Conservation (phyloP, 2,113 vertebrate species). For the Anthoscopus minutus region DNA sequence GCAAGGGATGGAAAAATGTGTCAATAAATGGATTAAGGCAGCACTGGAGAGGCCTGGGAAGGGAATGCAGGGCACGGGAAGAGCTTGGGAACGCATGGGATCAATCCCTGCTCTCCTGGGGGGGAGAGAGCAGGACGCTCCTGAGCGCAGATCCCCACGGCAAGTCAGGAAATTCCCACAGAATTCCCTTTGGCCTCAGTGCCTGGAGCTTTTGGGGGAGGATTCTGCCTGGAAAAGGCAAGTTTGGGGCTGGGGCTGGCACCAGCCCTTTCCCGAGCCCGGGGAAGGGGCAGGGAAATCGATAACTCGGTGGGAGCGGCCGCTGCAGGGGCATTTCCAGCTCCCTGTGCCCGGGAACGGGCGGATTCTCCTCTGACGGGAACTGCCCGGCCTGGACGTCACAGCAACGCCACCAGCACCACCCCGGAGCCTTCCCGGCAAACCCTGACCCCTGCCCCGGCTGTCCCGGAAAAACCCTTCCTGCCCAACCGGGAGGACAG, state of each 20-base stretch:
- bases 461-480: not conserved
- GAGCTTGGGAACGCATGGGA: not conserved
- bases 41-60: not conserved
- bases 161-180: not conserved
- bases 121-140: no score
- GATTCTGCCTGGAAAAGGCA: not conserved
- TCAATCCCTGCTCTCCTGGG: not conserved
- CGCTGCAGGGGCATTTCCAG: accelerated
- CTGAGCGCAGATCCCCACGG: accelerated
- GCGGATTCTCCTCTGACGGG: not conserved
- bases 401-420: accelerated
- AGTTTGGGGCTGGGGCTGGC: no score
- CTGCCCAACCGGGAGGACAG: not conserved
- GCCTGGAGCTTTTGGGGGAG: accelerated
- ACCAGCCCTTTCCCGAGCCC: no score
- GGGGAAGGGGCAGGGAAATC: no score
- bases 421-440: no score
- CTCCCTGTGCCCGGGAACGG: accelerated
- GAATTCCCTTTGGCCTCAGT: not conserved
- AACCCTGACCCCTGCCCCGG: accelerated
- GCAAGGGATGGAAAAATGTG: not conserved
- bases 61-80: not conserved
- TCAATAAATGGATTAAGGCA: no score
- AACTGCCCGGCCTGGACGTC: not conserved
- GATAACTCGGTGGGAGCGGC: no score